Base-by-base conservation (phyloP, 2,797 vertebrate genomes). In the Sphenodon punctatus region DNA sequence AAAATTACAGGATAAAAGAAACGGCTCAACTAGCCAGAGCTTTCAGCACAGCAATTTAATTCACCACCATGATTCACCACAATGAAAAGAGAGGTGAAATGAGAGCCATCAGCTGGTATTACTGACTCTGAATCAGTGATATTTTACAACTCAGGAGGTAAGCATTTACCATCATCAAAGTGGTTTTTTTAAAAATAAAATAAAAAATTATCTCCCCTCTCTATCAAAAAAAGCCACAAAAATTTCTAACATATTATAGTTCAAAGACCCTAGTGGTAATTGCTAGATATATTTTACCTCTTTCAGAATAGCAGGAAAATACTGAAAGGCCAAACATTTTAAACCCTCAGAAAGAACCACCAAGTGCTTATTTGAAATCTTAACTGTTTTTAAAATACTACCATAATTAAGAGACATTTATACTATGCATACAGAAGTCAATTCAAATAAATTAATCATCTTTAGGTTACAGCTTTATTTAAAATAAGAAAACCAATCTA, bases 51-150 rank as follows among this genome's bases (percentile, higher is more conserved):
- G 64, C 64, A 68, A 76, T 76, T 82, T 87, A 84, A 85, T 72
- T 90, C 75, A 41, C 56, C n/a, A n/a, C n/a, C n/a, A n/a, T n/a
- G 75, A 51, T n/a, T 89, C 48, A 90, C 75, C 63, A 74, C 56
- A 67, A 80, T 32, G 69, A 82, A 75, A 85, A n/a, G 12, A 23
- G 23, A 73, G 25, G 77, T 7, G 72, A 38, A 30, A 48, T 38
- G 70, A 81, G 17, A 89, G 70, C 49, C 55, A 85, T n/a, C 27
- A 88, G 59, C 27, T 49, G 73, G 55, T 42, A 67, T 42, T 78
- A 78, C 0, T 0, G 59, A 27, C 39, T 84, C 80, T 66, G 51
- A 88, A 72, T 71, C 56, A 71, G 25, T 1, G 1, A 46, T 2
- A 1, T 39, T 72, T 20, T 75, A 48, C 2, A 1, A 71, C 1